Percentiles rank a stretch among this genome's conserved stretches.
Conservation (phyloP, 1,140 invertebrate species). For the Drosophila sproati region DNA sequence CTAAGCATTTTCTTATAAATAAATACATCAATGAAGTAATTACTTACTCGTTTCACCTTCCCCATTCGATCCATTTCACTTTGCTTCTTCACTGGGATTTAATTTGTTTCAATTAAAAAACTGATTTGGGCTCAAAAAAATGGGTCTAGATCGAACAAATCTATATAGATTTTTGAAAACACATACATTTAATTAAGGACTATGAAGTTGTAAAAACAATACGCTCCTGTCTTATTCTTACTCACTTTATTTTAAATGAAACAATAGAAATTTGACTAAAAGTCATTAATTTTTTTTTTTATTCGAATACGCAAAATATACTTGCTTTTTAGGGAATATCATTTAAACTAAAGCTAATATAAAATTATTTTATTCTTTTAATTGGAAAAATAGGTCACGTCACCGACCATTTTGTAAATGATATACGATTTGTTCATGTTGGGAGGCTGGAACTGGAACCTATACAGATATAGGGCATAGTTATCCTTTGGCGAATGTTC, state of each 20-base stretch:
- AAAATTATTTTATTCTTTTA: constrained; percentile 7
- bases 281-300: constrained; percentile 9
- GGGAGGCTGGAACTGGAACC: constrained; percentile 46
- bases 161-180: no score
- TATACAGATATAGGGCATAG: constrained; percentile 21
- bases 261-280: not conserved
- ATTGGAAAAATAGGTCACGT: constrained; percentile 11
- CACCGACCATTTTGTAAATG: constrained; percentile 31
- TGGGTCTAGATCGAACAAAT: no score
- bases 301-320: constrained; percentile 9
- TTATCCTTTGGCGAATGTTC: constrained; percentile 64
- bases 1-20: no score
- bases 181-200: no score
- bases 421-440: constrained; percentile 44
- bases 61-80: no score
- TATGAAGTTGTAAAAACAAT: no score
- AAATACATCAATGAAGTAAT: no score
- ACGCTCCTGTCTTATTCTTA: not conserved
- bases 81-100: no score
- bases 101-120: no score
- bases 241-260: not conserved
- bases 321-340: not conserved
- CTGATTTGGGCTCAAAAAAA: no score
- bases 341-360: no score
- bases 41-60: no score